phyloP scores from a whole-genome alignment of 2,888 invertebrate species.

The Microctonus aethiopoides region DNA sequence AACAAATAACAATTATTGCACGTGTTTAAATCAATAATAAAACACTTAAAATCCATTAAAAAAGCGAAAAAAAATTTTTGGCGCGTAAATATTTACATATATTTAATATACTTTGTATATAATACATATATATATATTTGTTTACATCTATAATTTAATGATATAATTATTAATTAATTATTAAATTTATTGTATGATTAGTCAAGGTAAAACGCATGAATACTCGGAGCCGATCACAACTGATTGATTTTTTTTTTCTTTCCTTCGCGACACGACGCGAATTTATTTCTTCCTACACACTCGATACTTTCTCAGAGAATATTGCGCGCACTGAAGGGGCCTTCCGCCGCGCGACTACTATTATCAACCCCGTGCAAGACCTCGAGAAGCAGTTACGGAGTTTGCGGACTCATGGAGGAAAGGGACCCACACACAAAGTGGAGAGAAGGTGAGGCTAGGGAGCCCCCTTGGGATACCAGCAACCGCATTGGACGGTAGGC shows the following conservation, averaged over 20 bases:
- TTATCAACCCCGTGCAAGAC: constrained; percentile 51
- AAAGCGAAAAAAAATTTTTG: neutral
- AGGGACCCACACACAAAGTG: constrained; percentile 52
- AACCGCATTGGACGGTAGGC: constrained; percentile 67
- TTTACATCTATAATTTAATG: neutral
- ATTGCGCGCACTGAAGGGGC: constrained; percentile 47
- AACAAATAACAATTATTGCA: neutral
- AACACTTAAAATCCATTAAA: neutral
- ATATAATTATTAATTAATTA: neutral
- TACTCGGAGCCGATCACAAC: constrained; percentile 22
- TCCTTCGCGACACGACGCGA: constrained; percentile 1
- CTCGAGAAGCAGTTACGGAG: constrained; percentile 35
- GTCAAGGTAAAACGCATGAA: constrained; percentile 20
- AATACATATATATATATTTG: neutral
- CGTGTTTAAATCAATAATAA: neutral
- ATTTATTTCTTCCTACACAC: neutral
- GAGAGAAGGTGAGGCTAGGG: constrained; percentile 57
- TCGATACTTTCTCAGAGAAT: constrained; percentile 35
- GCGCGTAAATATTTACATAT: neutral
- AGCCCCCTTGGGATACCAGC: constrained; percentile 63
- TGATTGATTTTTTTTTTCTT: constrained; percentile 30
- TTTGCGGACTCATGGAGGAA: constrained; percentile 47
- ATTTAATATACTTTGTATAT: neutral
- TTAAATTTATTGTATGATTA: neutral
- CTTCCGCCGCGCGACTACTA: constrained; percentile 48